Percentiles rank a stretch among this genome's conserved stretches.
These are phyloP conservation scores for Gorsachius magnificus DNA, from an alignment of 2,797 vertebrate genomes.

Conservation along the genomic window DNA sequence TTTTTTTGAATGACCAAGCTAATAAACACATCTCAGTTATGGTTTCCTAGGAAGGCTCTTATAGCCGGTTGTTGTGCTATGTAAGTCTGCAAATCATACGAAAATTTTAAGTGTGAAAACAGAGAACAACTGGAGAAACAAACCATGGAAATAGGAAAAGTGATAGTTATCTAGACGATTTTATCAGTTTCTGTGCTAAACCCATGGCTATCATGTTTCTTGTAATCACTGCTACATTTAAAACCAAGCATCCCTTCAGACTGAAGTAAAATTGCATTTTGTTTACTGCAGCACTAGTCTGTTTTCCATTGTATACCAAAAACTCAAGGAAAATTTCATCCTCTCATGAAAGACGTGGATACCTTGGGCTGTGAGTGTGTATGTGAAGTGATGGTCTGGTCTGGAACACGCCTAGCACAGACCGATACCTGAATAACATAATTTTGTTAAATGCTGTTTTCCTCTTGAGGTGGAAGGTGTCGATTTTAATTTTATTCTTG, in stretches of 20 bases:
- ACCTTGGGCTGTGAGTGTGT: neutral
- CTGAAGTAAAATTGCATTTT: neutral
- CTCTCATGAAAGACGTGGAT: neutral
- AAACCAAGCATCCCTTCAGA: neutral
- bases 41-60: neutral
- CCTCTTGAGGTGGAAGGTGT: neutral
- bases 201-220: neutral
- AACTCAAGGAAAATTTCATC: neutral
- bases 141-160: neutral
- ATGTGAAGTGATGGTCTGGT: neutral
- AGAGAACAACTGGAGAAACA: neutral
- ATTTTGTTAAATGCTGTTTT: neutral
- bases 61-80: neutral
- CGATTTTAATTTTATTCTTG: neutral
- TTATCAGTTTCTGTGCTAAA: neutral
- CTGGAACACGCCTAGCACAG: neutral
- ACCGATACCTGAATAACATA: neutral
- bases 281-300: fast-evolving
- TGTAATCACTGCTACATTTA: neutral
- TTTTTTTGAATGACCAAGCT: neutral
- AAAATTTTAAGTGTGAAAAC: neutral
- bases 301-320: neutral
- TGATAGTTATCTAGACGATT: neutral
- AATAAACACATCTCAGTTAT: neutral
- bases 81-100: neutral